A percentile compares a stretch with the other conserved stretches of the same genome.
Conservation (phyloP, 2,113 vertebrate genomes). For the Pycnonotus jocosus region DNA sequence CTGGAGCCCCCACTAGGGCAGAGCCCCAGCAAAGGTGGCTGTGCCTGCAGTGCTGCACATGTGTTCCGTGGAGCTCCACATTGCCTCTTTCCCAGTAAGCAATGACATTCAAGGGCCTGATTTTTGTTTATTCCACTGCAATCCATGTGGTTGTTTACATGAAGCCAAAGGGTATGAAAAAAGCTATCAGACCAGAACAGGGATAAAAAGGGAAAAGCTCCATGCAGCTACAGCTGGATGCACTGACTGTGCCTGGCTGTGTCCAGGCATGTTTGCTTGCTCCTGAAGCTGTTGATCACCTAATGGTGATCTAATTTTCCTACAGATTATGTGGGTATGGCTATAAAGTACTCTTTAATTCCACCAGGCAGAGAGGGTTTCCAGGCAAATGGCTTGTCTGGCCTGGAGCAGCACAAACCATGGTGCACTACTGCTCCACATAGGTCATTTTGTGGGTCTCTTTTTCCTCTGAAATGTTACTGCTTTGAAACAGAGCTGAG, state of each 20-base stretch:
- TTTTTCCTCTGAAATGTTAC: background rate
- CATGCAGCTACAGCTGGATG: background rate
- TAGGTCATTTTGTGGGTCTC: background rate
- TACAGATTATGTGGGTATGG: background rate
- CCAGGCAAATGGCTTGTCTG: background rate
- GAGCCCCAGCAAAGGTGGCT: background rate
- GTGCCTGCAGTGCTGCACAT: accelerated
- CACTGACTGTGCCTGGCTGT: background rate
- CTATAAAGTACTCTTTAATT: background rate
- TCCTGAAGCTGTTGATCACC: background rate
- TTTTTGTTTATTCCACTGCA: background rate
- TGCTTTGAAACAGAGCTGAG: background rate
- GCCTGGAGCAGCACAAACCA: background rate
- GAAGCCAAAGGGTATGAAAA: background rate
- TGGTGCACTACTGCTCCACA: background rate
- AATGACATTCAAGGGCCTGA: background rate
- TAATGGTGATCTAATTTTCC: background rate
- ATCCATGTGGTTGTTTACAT: accelerated
- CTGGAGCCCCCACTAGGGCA: background rate
- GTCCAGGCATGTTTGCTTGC: background rate
- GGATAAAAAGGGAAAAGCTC: background rate
- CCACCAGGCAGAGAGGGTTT: background rate
- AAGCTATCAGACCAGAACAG: background rate
- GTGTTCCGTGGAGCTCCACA: background rate
- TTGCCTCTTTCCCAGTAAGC: background rate